phyloP scores from a whole-genome alignment of 2,113 vertebrate genomes.

The Vulpes lagopus region DNA sequence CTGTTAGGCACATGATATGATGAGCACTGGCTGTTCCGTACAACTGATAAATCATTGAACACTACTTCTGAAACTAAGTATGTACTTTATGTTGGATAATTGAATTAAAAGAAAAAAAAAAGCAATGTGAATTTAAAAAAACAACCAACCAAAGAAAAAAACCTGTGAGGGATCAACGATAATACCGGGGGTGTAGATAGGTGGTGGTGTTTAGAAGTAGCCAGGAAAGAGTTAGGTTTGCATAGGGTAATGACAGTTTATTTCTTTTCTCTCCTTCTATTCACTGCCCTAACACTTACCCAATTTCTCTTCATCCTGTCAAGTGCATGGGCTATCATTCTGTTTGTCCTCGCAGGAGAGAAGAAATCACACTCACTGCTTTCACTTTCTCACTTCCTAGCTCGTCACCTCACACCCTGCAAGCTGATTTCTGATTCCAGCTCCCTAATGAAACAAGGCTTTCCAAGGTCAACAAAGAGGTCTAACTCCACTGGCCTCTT shows the following conservation, averaged over 20 bases:
- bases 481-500: neutral
- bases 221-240: neutral
- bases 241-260: neutral
- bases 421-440: neutral
- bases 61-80: no score
- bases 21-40: no score
- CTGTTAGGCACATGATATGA: neutral
- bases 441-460: neutral
- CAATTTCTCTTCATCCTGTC: neutral
- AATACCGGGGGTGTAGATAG: fast-evolving
- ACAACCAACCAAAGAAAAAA: no score
- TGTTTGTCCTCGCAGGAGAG: neutral
- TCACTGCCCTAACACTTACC: neutral
- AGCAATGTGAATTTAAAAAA: no score
- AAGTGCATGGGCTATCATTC: neutral
- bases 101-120: no score
- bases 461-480: conserved; percentile 50
- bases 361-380: neutral
- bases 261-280: neutral
- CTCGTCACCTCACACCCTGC: neutral
- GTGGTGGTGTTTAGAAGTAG: neutral
- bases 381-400: conserved; percentile 8
- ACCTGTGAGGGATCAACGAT: neutral
- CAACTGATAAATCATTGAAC: no score
- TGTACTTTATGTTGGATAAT: no score